These are phyloP conservation scores for Alitta virens DNA, from an alignment of 2,888 invertebrate genomes.

Conservation along the genomic window DNA sequence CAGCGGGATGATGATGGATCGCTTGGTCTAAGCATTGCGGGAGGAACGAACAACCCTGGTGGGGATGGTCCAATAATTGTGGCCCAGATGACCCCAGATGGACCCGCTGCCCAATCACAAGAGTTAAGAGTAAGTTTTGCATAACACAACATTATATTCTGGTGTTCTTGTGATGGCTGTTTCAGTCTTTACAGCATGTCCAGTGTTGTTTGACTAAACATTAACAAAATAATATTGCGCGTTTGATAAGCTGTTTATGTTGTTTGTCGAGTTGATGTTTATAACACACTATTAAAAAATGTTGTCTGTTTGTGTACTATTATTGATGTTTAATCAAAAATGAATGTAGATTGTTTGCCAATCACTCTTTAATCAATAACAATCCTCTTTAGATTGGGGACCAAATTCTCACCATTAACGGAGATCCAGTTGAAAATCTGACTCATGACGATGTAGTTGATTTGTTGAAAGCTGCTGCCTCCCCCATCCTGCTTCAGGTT, in stretches of 20 bases:
- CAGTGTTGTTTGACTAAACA: no score
- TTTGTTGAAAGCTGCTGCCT: constrained; percentile 38
- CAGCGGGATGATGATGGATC: constrained; percentile 46
- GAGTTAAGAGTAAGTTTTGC: constrained; percentile 44
- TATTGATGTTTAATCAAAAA: no score
- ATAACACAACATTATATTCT: no score
- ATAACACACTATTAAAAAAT: no score
- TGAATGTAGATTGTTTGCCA: no score
- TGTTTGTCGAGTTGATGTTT: no score
- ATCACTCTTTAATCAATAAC: not conserved
- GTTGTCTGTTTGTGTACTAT: no score
- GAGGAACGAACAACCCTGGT: constrained; percentile 48
- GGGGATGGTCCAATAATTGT: constrained; percentile 51
- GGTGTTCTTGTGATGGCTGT: no score
- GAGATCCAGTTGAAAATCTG: constrained; percentile 51
- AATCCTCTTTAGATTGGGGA: constrained; percentile 44
- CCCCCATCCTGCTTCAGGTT: constrained; percentile 20
- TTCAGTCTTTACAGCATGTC: no score
- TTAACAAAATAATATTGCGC: no score
- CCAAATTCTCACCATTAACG: constrained; percentile 54
- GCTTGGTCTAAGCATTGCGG: constrained; percentile 52
- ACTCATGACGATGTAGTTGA: constrained; percentile 56
- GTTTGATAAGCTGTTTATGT: no score
- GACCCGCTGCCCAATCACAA: constrained; percentile 45
- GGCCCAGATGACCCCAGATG: constrained; percentile 45